Percentiles rank a stretch among this genome's conserved stretches.
These are phyloP conservation scores for Mus minutoides DNA, from an alignment of 2,797 vertebrate genomes.

Conservation along the genomic window DNA sequence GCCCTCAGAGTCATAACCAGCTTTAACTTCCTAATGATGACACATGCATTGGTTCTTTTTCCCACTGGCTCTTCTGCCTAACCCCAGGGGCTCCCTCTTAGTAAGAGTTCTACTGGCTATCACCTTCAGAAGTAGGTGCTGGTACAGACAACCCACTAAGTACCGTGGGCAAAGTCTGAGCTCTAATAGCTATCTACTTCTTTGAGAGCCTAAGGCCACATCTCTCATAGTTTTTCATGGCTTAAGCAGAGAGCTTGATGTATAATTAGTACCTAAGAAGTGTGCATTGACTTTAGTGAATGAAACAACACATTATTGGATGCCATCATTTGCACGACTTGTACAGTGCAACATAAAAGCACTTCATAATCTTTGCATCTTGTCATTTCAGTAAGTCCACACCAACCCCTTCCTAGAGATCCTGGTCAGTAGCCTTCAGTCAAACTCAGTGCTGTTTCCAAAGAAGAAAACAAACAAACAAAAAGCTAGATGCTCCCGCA, in stretches of 20 bases:
- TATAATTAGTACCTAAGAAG: neutral
- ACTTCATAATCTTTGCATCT: neutral
- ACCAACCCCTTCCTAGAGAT: neutral
- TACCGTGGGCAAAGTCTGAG: neutral
- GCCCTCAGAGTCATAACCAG: neutral
- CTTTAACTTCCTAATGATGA: neutral
- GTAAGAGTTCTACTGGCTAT: neutral
- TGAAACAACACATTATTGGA: neutral
- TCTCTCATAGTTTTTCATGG: neutral
- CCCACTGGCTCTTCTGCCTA: neutral
- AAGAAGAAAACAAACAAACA: neutral
- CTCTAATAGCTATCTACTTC: neutral
- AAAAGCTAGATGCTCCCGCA: neutral
- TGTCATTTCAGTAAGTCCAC: conserved; percentile 11
- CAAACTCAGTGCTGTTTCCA: neutral
- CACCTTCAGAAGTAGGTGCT: neutral
- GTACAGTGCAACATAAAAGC: neutral
- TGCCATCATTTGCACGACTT: neutral
- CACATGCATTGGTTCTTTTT: neutral
- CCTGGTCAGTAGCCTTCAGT: neutral
- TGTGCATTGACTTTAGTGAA: neutral
- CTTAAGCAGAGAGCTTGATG: neutral
- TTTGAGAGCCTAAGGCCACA: neutral
- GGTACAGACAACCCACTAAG: neutral
- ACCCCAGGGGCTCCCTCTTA: neutral